phyloP scores from a whole-genome alignment of 2,113 vertebrate species.

The Ageneiosus marmoratus region DNA sequence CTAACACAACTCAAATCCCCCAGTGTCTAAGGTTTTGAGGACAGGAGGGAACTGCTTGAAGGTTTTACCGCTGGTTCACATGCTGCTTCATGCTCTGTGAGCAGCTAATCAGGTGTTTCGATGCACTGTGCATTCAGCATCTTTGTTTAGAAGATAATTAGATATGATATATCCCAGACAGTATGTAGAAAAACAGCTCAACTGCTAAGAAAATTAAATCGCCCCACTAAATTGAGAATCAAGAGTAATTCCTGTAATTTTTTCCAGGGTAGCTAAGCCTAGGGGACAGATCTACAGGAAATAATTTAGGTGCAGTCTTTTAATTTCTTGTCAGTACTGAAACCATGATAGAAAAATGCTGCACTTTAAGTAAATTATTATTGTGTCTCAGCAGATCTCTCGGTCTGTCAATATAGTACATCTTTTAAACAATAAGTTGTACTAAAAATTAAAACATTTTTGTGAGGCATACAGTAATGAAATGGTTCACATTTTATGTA shows the following conservation, averaged over 20 bases:
- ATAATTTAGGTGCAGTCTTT: neutral
- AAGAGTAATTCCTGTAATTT: neutral
- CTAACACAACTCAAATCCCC: neutral
- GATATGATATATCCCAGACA: neutral
- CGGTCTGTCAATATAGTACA: too few relatives aligned
- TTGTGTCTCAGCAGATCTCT: too few relatives aligned
- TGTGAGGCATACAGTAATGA: neutral
- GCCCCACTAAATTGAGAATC: neutral
- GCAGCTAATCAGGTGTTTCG: slow-evolving; percentile 7
- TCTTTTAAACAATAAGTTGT: neutral
- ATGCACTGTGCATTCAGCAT: neutral
- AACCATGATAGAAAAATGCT: neutral
- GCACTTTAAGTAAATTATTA: neutral
- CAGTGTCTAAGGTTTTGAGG: neutral
- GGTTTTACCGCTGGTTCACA: slow-evolving; percentile 13
- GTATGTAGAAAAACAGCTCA: neutral
- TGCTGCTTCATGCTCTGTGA: slow-evolving; percentile 13
- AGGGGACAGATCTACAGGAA: neutral
- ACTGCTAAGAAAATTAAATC: neutral
- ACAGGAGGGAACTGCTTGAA: neutral
- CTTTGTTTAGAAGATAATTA: slow-evolving; percentile 3
- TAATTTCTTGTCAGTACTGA: neutral
- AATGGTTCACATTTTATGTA: neutral
- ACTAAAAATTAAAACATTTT: neutral
- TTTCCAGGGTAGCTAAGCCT: neutral